A percentile compares a stretch with the other conserved stretches of the same genome.
Evolutionary conservation across 2,113 vertebrate species (phyloP).

Genomic region (Gambusia holbrooki): DNA sequence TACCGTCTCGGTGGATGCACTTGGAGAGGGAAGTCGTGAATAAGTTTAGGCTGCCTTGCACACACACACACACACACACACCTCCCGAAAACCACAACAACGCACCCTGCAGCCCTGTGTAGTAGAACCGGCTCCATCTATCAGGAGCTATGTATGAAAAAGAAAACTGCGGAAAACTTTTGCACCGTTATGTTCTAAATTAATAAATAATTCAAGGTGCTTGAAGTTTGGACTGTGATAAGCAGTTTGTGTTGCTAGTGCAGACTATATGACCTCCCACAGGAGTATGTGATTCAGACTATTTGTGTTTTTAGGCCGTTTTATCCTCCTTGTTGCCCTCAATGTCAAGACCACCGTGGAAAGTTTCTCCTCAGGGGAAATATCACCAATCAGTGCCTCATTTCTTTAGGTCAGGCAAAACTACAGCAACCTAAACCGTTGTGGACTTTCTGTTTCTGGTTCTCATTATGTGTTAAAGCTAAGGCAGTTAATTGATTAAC

Average conservation of each 20-base stretch:
- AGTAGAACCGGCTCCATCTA: background rate
- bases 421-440: background rate
- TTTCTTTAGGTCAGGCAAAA: slow-evolving; percentile 10
- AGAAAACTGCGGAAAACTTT: background rate
- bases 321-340: slow-evolving; percentile 44
- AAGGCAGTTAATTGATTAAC: too few relatives aligned
- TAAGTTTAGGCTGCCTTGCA: slow-evolving; percentile 31
- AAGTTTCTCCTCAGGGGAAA: slow-evolving; percentile 34
- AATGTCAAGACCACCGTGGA: slow-evolving; percentile 69
- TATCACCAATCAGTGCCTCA: slow-evolving; percentile 6
- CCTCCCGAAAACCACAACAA: slow-evolving; percentile 21
- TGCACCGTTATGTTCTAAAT: background rate
- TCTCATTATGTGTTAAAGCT: background rate
- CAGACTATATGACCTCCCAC: slow-evolving; percentile 30
- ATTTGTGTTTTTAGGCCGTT: slow-evolving; percentile 62
- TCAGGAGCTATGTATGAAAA: background rate
- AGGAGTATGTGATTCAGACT: slow-evolving; percentile 55
- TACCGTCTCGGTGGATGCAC: slow-evolving; percentile 36
- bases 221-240: background rate
- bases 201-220: background rate
- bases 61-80: background rate
- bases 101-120: slow-evolving; percentile 8
- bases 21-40: slow-evolving; percentile 16
- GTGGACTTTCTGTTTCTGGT: background rate
- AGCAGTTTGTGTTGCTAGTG: slow-evolving; percentile 4